A percentile compares a stretch with the other conserved stretches of the same genome.
phyloP scores from a whole-genome alignment of 2,113 vertebrate species.

The Osmerus mordax region DNA sequence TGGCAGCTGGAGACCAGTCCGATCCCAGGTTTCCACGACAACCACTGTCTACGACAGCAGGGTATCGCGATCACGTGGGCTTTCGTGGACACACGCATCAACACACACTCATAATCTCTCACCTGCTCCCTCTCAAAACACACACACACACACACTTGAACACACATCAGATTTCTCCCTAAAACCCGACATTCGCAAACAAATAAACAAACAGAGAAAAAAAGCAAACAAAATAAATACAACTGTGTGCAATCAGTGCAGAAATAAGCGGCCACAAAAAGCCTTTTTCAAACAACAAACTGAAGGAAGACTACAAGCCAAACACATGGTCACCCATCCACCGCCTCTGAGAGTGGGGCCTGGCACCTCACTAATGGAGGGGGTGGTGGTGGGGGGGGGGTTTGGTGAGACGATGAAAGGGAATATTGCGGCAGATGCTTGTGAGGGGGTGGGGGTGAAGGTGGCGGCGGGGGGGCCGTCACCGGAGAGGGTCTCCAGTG shows the following conservation, averaged over 20 bases:
- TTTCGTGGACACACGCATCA: slow-evolving; percentile 12
- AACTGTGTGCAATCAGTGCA: background rate
- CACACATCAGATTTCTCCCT: background rate
- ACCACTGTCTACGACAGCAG: slow-evolving; percentile 19
- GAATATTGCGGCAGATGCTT: slow-evolving; percentile 55
- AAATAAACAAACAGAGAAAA: background rate
- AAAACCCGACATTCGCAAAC: background rate
- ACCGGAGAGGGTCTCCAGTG: slow-evolving; percentile 26
- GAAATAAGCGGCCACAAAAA: background rate
- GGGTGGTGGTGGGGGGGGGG: background rate
- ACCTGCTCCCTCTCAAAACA: background rate
- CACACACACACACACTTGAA: slow-evolving; percentile 13
- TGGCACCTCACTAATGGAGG: background rate
- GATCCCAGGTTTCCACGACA: slow-evolving; percentile 52
- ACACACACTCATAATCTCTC: background rate
- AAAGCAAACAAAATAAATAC: slow-evolving; percentile 15
- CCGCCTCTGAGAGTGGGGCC: background rate
- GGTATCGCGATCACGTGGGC: slow-evolving; percentile 15
- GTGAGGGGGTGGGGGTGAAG: slow-evolving; percentile 15
- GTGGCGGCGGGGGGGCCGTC: slow-evolving; percentile 12
- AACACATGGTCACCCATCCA: background rate
- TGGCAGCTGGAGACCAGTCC: slow-evolving; percentile 50
- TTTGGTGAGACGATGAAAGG: slow-evolving; percentile 37
- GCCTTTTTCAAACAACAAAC: background rate
- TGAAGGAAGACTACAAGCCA: slow-evolving; percentile 3